Percentiles rank a stretch among this genome's conserved stretches.
These are phyloP conservation scores for Naja naja DNA, from an alignment of 2,113 vertebrate genomes.

Conservation along the genomic window DNA sequence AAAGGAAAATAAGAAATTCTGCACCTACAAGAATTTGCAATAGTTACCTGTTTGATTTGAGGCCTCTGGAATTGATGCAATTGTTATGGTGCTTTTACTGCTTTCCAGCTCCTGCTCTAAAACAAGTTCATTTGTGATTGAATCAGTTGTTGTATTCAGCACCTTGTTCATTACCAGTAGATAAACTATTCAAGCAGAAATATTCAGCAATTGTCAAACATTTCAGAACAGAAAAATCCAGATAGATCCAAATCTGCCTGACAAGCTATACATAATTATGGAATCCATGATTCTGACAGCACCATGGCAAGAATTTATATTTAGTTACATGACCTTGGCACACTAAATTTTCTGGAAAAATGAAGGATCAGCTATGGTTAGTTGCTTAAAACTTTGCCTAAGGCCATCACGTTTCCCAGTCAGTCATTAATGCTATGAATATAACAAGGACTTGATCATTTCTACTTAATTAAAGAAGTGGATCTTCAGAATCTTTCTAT, in stretches of 20 bases:
- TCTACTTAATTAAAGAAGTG: conserved; percentile 59
- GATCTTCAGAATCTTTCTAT: conserved; percentile 60
- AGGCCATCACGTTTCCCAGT: conserved; percentile 53
- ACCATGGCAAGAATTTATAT: conserved; percentile 44
- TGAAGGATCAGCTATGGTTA: conserved; percentile 55
- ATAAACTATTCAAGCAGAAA: conserved; percentile 44
- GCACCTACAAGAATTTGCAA: not conserved
- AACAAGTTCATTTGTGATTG: conserved; percentile 8
- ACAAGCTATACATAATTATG: conserved; percentile 42
- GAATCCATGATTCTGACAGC: conserved; percentile 39
- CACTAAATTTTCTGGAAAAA: conserved; percentile 54
- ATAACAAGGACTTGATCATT: conserved; percentile 60
- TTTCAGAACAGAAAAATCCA: conserved; percentile 42
- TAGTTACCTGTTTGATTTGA: not conserved
- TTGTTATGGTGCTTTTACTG: not conserved
- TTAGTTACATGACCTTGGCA: conserved; percentile 55
- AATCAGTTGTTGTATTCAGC: not conserved
- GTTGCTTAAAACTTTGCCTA: conserved; percentile 63
- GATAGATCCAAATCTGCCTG: conserved; percentile 35
- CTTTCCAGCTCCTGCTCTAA: not conserved
- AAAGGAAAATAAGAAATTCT: not conserved
- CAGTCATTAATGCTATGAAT: conserved; percentile 58
- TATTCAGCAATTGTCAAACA: conserved; percentile 25
- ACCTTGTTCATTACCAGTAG: conserved; percentile 21
- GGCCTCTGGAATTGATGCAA: not conserved